phyloP scores from a whole-genome alignment of 2,888 invertebrate species.

The Ramazzottius varieornatus region DNA sequence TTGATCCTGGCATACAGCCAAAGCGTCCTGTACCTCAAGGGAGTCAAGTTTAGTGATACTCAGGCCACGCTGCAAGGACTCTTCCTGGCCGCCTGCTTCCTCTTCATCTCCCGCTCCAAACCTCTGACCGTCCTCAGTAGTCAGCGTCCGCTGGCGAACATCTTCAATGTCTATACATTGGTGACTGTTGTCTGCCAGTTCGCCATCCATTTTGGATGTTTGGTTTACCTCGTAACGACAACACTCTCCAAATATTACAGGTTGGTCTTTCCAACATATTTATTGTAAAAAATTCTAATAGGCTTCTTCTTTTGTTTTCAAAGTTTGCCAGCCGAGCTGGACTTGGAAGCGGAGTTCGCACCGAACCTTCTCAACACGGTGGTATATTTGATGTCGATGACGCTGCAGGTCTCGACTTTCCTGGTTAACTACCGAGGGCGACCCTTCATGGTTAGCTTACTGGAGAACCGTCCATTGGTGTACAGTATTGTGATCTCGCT shows the following conservation, averaged over 20 bases:
- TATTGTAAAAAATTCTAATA: not conserved
- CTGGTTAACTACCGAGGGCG: slow-evolving; percentile 97
- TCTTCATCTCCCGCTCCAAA: slow-evolving; percentile 93
- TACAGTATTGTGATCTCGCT: slow-evolving; percentile 66
- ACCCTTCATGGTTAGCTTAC: slow-evolving; percentile 90
- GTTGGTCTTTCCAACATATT: not conserved
- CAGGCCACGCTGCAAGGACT: slow-evolving; percentile 93
- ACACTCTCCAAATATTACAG: not conserved
- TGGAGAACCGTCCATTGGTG: slow-evolving; percentile 65
- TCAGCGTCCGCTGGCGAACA: slow-evolving; percentile 81
- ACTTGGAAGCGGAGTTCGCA: slow-evolving; percentile 56
- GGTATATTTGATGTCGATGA: slow-evolving; percentile 90
- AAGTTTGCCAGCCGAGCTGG: slow-evolving; percentile 14
- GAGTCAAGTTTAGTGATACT: slow-evolving; percentile 84
- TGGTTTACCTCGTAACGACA: slow-evolving; percentile 49
- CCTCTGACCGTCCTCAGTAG: slow-evolving; percentile 73
- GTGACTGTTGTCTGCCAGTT: slow-evolving; percentile 81
- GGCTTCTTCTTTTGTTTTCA: not conserved
- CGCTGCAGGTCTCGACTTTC: slow-evolving; percentile 87
- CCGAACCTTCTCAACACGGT: slow-evolving; percentile 88
- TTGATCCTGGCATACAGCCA: slow-evolving; percentile 91
- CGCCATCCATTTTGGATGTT: slow-evolving; percentile 65
- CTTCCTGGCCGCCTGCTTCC: slow-evolving; percentile 76
- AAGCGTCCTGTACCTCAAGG: slow-evolving; percentile 86
- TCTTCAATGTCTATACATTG: slow-evolving; percentile 90